Evolutionary conservation across 2,797 vertebrate genomes (phyloP), one percentile per base, ranked within the genome.

Genomic region (Aotus griseimembra): DNA sequence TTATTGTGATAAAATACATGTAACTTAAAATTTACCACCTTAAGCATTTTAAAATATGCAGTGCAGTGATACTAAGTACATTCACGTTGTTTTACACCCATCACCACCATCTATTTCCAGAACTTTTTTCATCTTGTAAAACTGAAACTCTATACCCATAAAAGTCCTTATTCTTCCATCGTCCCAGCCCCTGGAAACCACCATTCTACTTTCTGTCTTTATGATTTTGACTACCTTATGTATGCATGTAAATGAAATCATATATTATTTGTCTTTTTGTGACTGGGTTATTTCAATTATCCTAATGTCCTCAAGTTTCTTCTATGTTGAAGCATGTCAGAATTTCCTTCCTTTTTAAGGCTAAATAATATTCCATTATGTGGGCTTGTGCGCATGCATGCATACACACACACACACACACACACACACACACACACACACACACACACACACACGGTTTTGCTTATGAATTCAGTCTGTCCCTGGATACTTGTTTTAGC

Each of bases 301-400:
- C 22, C 8, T 61, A 17, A 61, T 76, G 39, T 83, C 50, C 20
- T 91, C 79, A 46, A 5, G 15, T 73, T 80, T 55, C 36, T 72
- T 85, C 52, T 39, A 28, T 89, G 67, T 81, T 81, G 72, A 50
- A 70, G 33, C 24, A 72, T 85, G 44, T 52, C 67, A 88, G 44
- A 24, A 20, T 84, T 86, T 92, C 46, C 28, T 85, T 70, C n/a
- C 12, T 93, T 61, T 52, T 39, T 80, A 57, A 33, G 44, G 14
- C 24, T 76, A n/a, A 64, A 57, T 83, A 73, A 4, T 75, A 30
- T 39, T 84, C 48, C 28, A 14, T 61, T 75, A 10, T 81, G 8
- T 55, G 36, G 36, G 14, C 17, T 2, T 36, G 39, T 15, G 7
- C 19, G 9, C 19, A 10, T 52, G 14, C 6, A 7, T 0, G 26